A percentile compares a stretch with the other conserved stretches of the same genome.
These are phyloP conservation scores for Callipepla squamata DNA, from an alignment of 2,113 vertebrate species.

Conservation along the genomic window DNA sequence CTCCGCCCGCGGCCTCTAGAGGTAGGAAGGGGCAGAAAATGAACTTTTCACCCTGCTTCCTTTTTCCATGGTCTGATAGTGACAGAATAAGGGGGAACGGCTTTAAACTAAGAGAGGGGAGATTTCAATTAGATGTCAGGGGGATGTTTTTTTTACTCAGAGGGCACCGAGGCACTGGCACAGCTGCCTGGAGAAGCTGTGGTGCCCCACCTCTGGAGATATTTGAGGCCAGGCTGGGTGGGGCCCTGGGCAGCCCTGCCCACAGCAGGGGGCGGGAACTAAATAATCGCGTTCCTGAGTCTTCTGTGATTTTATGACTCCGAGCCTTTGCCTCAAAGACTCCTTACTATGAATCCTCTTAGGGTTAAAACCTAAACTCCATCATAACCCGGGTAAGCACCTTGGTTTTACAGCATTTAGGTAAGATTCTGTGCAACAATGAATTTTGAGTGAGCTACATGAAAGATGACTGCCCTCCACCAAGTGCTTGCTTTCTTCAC, in stretches of 20 bases:
- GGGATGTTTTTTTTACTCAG: neutral
- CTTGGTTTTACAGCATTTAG: fast-evolving
- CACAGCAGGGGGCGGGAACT: neutral
- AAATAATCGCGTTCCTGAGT: neutral
- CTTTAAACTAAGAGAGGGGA: neutral
- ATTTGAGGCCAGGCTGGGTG: neutral
- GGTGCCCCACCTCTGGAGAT: neutral
- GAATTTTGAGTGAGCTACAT: neutral
- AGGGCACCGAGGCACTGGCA: neutral
- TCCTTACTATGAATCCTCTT: no score
- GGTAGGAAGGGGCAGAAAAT: neutral
- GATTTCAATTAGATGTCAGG: neutral
- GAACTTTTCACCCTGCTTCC: neutral
- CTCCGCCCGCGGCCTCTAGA: neutral
- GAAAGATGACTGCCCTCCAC: neutral
- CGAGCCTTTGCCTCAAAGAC: neutral
- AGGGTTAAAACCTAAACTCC: no score
- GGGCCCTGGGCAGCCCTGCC: no score
- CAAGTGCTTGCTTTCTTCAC: neutral
- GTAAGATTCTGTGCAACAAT: neutral
- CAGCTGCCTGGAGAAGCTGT: neutral
- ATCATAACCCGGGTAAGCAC: fast-evolving
- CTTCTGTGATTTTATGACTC: neutral
- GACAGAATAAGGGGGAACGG: neutral
- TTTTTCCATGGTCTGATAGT: neutral